Evolutionary conservation across 2,113 vertebrate genomes (phyloP).

Genomic region (Phaethornis superciliosus): DNA sequence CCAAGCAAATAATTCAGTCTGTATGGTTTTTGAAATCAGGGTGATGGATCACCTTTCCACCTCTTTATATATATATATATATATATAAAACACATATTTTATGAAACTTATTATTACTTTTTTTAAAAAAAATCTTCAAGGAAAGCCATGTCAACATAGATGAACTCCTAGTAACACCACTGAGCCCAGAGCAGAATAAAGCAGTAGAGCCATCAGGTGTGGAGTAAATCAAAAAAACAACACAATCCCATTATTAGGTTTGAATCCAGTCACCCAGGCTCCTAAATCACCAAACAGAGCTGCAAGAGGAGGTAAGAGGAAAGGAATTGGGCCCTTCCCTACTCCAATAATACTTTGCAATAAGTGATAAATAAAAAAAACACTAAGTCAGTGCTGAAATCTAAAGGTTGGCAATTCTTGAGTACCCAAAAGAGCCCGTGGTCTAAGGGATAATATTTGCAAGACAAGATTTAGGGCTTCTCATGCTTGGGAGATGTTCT

Average conservation of each 20-base stretch:
- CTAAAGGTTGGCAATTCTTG: neutral
- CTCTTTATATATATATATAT: neutral
- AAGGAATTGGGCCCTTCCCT: neutral
- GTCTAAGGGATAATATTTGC: neutral
- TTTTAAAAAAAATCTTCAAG: neutral
- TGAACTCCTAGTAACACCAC: neutral
- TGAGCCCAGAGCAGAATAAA: neutral
- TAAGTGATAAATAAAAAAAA: no score
- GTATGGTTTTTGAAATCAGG: neutral
- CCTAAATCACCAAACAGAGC: neutral
- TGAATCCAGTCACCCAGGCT: neutral
- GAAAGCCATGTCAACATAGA: neutral
- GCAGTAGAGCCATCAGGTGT: neutral
- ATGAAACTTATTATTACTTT: neutral
- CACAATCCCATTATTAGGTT: neutral
- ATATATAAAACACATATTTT: neutral
- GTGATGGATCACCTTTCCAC: neutral
- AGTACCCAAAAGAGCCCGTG: neutral
- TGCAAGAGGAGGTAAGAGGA: neutral
- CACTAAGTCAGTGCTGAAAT: no score
- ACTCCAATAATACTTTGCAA: neutral
- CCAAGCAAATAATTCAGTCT: neutral
- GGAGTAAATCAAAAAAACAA: neutral
- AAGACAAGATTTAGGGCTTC: neutral
- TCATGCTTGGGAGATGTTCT: neutral